These are phyloP conservation scores for Corythoichthys intestinalis DNA, from an alignment of 2,113 vertebrate genomes.

Conservation along the genomic window DNA sequence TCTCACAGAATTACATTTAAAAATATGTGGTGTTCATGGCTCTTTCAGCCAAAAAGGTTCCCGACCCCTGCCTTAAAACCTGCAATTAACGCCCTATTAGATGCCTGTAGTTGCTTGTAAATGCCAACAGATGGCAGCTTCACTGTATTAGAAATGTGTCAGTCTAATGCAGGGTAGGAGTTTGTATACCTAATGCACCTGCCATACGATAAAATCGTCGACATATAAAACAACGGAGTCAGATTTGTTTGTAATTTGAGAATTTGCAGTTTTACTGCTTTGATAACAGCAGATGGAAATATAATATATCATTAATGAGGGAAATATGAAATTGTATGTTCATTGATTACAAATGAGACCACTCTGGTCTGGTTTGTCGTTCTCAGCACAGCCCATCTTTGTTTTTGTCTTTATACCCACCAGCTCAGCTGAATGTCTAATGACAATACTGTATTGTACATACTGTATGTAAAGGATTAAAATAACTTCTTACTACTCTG, in stretches of 20 bases:
- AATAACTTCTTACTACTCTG: slow-evolving; percentile 11
- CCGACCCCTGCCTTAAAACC: too few relatives aligned
- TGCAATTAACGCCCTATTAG: too few relatives aligned
- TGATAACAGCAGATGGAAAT: neutral
- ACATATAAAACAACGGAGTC: neutral
- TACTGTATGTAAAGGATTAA: slow-evolving; percentile 55
- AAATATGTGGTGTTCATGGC: too few relatives aligned
- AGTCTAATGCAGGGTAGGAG: neutral
- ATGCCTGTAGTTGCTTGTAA: too few relatives aligned
- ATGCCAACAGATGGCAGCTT: neutral
- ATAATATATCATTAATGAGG: neutral
- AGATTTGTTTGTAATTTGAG: neutral
- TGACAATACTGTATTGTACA: slow-evolving; percentile 45
- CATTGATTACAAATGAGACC: neutral
- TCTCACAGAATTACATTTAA: too few relatives aligned
- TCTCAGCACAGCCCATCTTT: slow-evolving; percentile 24
- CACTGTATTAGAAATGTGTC: neutral
- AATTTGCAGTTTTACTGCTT: neutral
- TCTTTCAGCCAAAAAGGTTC: too few relatives aligned
- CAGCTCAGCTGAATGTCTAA: slow-evolving; percentile 34
- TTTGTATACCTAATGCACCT: neutral
- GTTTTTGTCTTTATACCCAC: slow-evolving; percentile 38
- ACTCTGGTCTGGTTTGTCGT: neutral
- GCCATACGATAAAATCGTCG: neutral
- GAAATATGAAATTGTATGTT: neutral